Base-by-base conservation (phyloP, 1,140 invertebrate species). In the Nephila pilipes region DNA sequence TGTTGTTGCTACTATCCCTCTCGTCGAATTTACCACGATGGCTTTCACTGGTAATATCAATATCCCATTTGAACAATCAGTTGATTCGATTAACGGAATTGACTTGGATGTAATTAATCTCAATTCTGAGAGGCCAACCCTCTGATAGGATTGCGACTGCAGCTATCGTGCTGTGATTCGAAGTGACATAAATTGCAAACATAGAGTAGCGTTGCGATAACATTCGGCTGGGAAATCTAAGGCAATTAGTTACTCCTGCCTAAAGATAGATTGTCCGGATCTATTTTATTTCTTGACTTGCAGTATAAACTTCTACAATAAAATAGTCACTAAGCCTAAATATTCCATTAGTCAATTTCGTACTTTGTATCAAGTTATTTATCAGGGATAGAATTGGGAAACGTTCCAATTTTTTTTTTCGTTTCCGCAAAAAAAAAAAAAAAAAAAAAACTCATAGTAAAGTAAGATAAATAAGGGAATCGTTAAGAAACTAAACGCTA, bases 71-170 rank as follows among this genome's bases (percentile, higher is more conserved):
- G 20, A 58, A 57, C 55, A 85, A 85, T 85, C 83, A 60, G 83
- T 29, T 85, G 83, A 85, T 85, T 85, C n/a, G 83, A 60, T 85
- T 85, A 85, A 60, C 83, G 57, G 55, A 85, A 60, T 58, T 60
- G 83, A 60, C 83, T 85, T 54, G 22, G 46, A 83, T 38, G 80
- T 46, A 83, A 83, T 83, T 83, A 83, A 83, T 83, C 80, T 83
- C 54, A 83, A 83, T 83, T 83, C 80, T 46, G n/a, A 83, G 80
- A 54, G 80, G 14, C 54, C 22, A 25, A 83, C 54, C 38, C 29
- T 32, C 29, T 36, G 69, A 75, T 75, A 36, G 80, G 38, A 46
- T 83, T 83, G 80, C 54, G 80, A 83, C 46, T 54, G 79, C 20
- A 8, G 32, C 79, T 46, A 22, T n/a, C 79, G 38, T 80, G 54